These are phyloP conservation scores for Limnothrissa miodon DNA, from an alignment of 2,113 vertebrate species.

Conservation along the genomic window DNA sequence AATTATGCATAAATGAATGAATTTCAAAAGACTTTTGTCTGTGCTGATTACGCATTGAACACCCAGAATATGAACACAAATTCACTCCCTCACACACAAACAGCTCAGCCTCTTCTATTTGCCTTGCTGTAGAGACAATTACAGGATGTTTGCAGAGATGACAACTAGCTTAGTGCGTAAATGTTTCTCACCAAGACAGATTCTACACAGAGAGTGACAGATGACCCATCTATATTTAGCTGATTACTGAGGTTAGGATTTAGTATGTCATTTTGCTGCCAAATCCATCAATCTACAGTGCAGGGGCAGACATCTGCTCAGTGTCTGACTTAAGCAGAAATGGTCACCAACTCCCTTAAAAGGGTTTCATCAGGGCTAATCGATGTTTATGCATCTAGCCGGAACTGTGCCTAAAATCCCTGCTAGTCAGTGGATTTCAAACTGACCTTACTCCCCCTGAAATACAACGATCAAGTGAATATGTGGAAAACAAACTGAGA, in stretches of 20 bases:
- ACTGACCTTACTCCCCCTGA: not conserved
- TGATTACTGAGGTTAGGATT: not conserved
- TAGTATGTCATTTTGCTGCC: not conserved
- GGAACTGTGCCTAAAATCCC: not conserved
- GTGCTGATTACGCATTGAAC: not conserved
- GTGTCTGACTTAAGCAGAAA: not conserved
- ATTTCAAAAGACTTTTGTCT: slow-evolving; percentile 19
- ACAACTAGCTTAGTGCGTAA: not conserved
- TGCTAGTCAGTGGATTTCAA: not conserved
- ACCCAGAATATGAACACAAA: not conserved
- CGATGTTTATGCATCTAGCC: not conserved
- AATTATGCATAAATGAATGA: slow-evolving; percentile 63
- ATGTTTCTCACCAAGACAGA: not conserved
- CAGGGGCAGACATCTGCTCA: not conserved
- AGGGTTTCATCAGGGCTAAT: not conserved
- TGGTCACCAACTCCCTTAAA: not conserved
- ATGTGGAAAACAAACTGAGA: not conserved
- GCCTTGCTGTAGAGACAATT: not conserved
- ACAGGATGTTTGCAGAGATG: not conserved
- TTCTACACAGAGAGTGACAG: not conserved
- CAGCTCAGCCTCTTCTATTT: not conserved
- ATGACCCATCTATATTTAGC: slow-evolving; percentile 5
- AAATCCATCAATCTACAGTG: not conserved
- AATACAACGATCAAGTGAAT: not conserved
- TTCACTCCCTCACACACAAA: not conserved